A percentile compares a stretch with the other conserved stretches of the same genome.
phyloP scores from a whole-genome alignment of 2,888 invertebrate species.

The Ommatoiulus sabulosus region DNA sequence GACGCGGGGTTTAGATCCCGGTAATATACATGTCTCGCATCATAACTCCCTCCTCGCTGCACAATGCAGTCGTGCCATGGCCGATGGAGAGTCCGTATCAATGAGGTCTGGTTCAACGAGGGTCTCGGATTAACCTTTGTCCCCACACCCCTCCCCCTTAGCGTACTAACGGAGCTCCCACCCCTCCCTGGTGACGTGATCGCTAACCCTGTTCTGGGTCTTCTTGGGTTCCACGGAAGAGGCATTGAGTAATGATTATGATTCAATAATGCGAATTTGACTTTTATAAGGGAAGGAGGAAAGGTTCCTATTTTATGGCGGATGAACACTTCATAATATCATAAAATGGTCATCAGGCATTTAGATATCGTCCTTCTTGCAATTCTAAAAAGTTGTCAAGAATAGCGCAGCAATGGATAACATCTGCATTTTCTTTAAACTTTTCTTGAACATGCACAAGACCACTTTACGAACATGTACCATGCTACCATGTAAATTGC shows the following conservation, averaged over 20 bases:
- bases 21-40: slow-evolving; percentile 29
- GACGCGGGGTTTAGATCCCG: neutral
- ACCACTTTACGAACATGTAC: too few relatives aligned
- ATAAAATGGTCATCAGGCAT: too few relatives aligned
- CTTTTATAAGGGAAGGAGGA: neutral
- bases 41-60: slow-evolving; percentile 11
- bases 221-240: neutral
- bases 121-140: slow-evolving; percentile 43
- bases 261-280: neutral
- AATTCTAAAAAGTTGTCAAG: too few relatives aligned
- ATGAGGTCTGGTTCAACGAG: slow-evolving; percentile 43
- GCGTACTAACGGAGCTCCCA: neutral
- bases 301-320: neutral
- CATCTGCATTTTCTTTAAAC: too few relatives aligned
- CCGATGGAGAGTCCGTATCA: neutral
- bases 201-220: neutral
- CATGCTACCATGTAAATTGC: too few relatives aligned
- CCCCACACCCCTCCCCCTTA: neutral
- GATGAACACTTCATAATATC: neutral
- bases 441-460: too few relatives aligned
- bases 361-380: too few relatives aligned
- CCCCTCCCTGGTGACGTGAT: neutral
- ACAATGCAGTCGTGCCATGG: neutral
- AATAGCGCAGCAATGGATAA: too few relatives aligned
- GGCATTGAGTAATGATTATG: neutral